Conservation (phyloP, 2,888 invertebrate genomes). For the Mechanitis mazaeus region DNA sequence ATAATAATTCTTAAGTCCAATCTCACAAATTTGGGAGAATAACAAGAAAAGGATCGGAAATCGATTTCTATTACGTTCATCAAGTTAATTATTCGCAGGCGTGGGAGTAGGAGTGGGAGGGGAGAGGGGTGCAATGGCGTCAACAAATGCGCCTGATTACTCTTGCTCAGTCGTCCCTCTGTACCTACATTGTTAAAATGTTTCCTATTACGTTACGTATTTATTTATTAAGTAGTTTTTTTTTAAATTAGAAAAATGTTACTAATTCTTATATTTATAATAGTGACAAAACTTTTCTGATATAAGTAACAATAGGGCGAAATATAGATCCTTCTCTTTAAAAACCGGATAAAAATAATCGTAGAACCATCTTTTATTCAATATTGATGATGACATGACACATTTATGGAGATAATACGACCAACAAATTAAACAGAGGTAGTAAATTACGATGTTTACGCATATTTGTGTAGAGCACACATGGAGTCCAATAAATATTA, state of each 20-base stretch:
- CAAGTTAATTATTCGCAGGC: constrained; percentile 63
- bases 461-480: not conserved
- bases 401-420: not conserved
- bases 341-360: too few relatives aligned
- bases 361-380: too few relatives aligned
- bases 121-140: constrained; percentile 35
- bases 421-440: constrained; percentile 4
- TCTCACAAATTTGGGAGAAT: constrained; percentile 4
- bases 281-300: too few relatives aligned
- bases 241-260: too few relatives aligned
- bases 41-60: constrained; percentile 19
- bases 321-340: too few relatives aligned
- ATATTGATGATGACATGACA: not conserved
- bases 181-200: not conserved
- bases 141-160: constrained; percentile 73
- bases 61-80: constrained; percentile 42
- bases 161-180: constrained; percentile 25
- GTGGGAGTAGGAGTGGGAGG: constrained; percentile 31
- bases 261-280: too few relatives aligned
- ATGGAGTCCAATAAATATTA: not conserved
- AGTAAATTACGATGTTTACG: not conserved
- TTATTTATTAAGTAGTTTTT: too few relatives aligned
- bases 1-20: too few relatives aligned
- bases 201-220: not conserved
- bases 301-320: too few relatives aligned